These are phyloP conservation scores for Corticium candelabrum DNA, from an alignment of 37 sponge, comb jelly and placozoan genomes.

Conservation along the genomic window DNA sequence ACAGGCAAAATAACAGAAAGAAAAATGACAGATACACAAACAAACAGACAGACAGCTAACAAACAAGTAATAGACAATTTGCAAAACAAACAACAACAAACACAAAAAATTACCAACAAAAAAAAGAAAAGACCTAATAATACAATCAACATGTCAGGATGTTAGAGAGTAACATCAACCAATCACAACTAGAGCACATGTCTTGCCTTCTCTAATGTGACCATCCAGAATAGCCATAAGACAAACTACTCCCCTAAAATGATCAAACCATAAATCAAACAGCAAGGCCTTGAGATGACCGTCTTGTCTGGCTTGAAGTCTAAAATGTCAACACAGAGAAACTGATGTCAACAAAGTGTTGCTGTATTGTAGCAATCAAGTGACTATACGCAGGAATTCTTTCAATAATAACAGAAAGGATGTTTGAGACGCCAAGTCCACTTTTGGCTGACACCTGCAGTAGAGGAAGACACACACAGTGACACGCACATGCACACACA, in stretches of 20 bases:
- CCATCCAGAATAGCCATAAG: conserved; percentile 66
- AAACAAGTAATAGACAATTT: too few relatives aligned
- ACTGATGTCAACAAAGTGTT: background rate
- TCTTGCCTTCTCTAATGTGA: conserved; percentile 31
- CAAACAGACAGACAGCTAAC: too few relatives aligned
- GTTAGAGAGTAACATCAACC: too few relatives aligned
- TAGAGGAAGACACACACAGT: background rate
- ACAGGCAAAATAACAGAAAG: too few relatives aligned
- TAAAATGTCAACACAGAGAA: conserved; percentile 7
- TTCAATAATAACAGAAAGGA: conserved; percentile 46
- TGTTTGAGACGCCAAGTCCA: conserved; percentile 52
- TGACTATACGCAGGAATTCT: conserved; percentile 39
- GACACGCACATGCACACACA: too few relatives aligned
- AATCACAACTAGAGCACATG: too few relatives aligned
- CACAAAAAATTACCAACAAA: too few relatives aligned
- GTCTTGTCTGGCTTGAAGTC: conserved; percentile 15
- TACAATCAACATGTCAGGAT: too few relatives aligned
- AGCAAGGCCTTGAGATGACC: conserved; percentile 43
- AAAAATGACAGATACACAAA: background rate
- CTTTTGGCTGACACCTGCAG: conserved; percentile 71
- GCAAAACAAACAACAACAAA: too few relatives aligned
- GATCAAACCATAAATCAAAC: conserved; percentile 85
- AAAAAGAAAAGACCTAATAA: too few relatives aligned
- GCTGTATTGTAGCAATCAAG: background rate
- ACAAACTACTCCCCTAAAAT: conserved; percentile 78